Evolutionary conservation across 2,888 invertebrate genomes (phyloP), one percentile per base, ranked within the genome.

Genomic region (Selenia dentaria): DNA sequence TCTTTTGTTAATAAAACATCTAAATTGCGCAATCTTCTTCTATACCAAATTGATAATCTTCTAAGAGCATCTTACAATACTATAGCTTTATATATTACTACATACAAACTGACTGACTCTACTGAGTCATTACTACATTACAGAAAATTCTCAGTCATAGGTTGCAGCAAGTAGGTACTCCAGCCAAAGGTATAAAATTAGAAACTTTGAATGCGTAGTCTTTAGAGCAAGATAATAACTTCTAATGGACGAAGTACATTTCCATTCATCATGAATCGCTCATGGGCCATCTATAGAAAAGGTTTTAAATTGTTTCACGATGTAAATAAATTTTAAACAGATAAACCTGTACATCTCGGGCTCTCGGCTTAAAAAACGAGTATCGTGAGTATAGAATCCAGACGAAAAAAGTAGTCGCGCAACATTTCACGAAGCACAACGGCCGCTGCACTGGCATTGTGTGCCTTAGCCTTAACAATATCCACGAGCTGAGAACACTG

Each of bases 271-370:
- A 79, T 77, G 80, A 83, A 80, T 79, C 77, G 74, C 74, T 81
- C 77, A 79, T 74, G 78, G 79, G 62, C 75, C 73, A 74, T 82
- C 83, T 80, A 77, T 83, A 82, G 81, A 82, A 83, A 85, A 81
- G 80, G 75, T 81, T 87, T 89, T 83, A 86, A 89, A 90, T 90
- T 87, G 89, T 89, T 90, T 88, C 85, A 87, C 83, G 80, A 87
- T 89, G 88, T 89, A 88, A 89, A 89, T 90, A 89, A 88, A 89
- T 90, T 88, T 89, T 85, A 86, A 90, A 89, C 84, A 88, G 88
- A 88, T 88, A 89, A 89, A 89, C 88, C 87, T 86, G 88, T 89
- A 88, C 88, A 88, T 89, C 87, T 86, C 80, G 86, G 74, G 83
- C 85, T 85, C 81, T 79, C 81, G 79, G 85, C 79, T 82, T 81